phyloP scores from a whole-genome alignment of 1,140 invertebrate genomes.

The Chelonus insularis region DNA sequence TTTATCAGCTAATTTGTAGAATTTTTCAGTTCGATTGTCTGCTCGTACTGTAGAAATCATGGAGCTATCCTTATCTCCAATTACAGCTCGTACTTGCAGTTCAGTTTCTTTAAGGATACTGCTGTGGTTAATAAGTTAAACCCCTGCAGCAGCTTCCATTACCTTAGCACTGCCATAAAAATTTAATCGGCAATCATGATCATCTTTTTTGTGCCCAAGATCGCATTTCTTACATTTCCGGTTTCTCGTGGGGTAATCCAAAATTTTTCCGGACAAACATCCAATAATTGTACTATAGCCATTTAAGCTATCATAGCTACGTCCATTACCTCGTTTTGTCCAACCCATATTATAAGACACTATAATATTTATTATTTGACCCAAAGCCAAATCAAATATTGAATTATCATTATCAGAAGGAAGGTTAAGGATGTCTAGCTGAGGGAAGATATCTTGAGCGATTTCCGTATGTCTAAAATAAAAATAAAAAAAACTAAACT shows the following conservation, averaged over 20 bases:
- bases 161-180: conserved; percentile 27
- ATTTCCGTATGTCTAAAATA: conserved; percentile 3
- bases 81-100: conserved; percentile 14
- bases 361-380: not conserved
- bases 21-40: not conserved
- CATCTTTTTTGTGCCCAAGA: conserved; percentile 19
- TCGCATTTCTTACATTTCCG: not conserved
- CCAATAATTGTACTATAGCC: conserved; percentile 1
- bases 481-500: conserved; percentile 3
- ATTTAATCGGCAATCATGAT: conserved; percentile 27
- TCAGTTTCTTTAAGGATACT: conserved; percentile 18
- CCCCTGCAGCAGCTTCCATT: conserved; percentile 23
- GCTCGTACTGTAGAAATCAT: conserved; percentile 18
- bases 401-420: not conserved
- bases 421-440: not conserved
- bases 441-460: conserved; percentile 3
- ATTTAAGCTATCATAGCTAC: not conserved
- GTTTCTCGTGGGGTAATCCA: not conserved
- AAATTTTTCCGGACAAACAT: not conserved
- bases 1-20: conserved; percentile 23
- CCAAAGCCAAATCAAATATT: not conserved
- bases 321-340: not conserved
- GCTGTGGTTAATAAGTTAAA: conserved; percentile 20
- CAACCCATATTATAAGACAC: not conserved
- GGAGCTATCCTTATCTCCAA: conserved; percentile 26